Conservation (phyloP, 2,888 invertebrate species). For the Himalopsyche tibetana region DNA sequence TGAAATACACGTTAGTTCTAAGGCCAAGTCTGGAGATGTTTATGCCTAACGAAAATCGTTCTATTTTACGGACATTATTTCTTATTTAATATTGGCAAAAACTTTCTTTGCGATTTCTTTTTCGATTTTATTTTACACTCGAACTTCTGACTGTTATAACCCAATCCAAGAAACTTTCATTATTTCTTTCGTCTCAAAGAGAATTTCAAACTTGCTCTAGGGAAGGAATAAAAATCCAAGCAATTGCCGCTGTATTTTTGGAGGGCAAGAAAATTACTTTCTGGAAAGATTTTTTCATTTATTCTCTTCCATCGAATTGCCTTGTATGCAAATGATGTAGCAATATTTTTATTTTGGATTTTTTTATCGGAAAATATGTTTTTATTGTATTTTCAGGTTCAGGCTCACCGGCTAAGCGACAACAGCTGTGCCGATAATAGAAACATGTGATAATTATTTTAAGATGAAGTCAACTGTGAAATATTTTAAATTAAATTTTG, state of each 20-base stretch:
- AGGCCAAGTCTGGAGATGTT: neutral
- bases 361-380: too few species aligned
- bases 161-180: constrained; percentile 63
- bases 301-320: neutral
- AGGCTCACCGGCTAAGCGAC: too few species aligned
- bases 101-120: constrained; percentile 49
- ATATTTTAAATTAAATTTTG: too few species aligned
- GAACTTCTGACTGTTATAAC: constrained; percentile 62
- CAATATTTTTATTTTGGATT: too few species aligned
- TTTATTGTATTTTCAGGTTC: too few species aligned
- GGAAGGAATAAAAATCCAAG: constrained; percentile 35
- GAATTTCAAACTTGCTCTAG: constrained; percentile 45
- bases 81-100: constrained; percentile 61
- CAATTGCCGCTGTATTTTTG: neutral
- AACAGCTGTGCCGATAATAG: too few species aligned
- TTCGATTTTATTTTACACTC: constrained; percentile 62
- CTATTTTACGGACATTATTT: constrained; percentile 48
- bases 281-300: neutral
- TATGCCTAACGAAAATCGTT: neutral
- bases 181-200: constrained; percentile 57
- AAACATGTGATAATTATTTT: too few species aligned
- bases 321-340: too few species aligned
- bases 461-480: too few species aligned
- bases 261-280: neutral
- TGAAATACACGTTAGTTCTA: neutral